Conservation (phyloP, 2,797 vertebrate genomes). For the Craterocephalus amniculus region DNA sequence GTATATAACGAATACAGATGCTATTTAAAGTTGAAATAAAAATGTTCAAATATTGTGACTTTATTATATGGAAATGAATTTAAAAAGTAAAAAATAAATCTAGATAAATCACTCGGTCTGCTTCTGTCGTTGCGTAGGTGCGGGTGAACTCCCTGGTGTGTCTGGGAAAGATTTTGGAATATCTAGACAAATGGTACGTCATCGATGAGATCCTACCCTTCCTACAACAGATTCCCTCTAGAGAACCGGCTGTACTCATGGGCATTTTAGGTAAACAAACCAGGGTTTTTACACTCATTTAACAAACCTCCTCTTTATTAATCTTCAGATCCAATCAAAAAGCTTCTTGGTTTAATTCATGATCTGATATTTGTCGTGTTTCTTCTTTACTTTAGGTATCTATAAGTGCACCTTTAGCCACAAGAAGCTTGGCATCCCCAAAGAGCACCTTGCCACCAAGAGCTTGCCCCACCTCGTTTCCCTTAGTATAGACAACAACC, state of each 20-base stretch:
- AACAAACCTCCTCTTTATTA: not conserved
- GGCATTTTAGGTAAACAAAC: slow-evolving; percentile 90
- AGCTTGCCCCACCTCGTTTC: slow-evolving; percentile 95
- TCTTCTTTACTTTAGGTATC: slow-evolving; percentile 85
- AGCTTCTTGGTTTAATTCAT: not conserved
- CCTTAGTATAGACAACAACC: slow-evolving; percentile 97
- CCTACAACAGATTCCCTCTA: slow-evolving; percentile 96
- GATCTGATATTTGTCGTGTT: not conserved
- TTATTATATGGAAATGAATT: no score
- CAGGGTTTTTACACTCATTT: accelerated
- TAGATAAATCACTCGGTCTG: no score
- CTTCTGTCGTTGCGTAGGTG: slow-evolving; percentile 80
- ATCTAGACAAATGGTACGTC: slow-evolving; percentile 98
- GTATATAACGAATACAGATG: no score
- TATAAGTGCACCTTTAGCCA: slow-evolving; percentile 99
- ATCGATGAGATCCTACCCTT: slow-evolving; percentile 99
- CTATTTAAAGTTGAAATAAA: not conserved
- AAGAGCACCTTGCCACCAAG: slow-evolving; percentile 95
- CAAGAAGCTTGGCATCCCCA: slow-evolving; percentile 98
- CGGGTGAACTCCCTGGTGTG: slow-evolving; percentile 98
- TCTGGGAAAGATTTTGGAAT: slow-evolving; percentile 97
- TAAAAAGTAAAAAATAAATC: no score
- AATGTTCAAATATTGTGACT: no score
- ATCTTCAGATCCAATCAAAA: not conserved
- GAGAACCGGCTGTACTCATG: slow-evolving; percentile 98